Conservation (phyloP, 2,797 vertebrate genomes). For the Aeoliscus strigatus region DNA sequence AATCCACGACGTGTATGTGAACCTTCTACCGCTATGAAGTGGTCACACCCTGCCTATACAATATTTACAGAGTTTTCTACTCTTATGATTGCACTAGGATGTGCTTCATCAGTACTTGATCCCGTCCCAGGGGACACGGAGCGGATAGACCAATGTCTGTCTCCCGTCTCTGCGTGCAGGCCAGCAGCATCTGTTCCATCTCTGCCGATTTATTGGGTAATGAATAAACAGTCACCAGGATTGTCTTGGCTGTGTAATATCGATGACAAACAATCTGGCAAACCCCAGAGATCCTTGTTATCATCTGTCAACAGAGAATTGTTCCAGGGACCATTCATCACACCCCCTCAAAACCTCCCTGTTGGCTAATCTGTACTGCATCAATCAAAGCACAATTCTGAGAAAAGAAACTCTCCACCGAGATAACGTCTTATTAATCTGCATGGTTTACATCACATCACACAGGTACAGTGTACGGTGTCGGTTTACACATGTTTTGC, state of each 20-base stretch:
- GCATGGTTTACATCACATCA: too few relatives aligned
- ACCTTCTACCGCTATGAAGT: too few relatives aligned
- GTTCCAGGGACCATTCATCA: constrained; percentile 1
- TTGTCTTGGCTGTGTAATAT: constrained; percentile 33
- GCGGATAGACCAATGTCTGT: constrained; percentile 23
- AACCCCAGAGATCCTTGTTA: constrained; percentile 25
- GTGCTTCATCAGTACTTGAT: constrained; percentile 28
- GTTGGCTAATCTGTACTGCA: too few relatives aligned
- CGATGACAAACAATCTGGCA: constrained; percentile 32
- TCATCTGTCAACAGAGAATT: constrained; percentile 24
- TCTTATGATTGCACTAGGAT: constrained; percentile 9
- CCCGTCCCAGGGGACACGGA: constrained; percentile 21
- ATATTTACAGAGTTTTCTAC: constrained; percentile 2
- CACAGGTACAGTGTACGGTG: too few relatives aligned
- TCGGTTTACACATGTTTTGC: too few relatives aligned
- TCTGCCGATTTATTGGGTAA: constrained; percentile 35
- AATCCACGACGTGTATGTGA: too few relatives aligned
- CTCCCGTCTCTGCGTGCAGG: constrained; percentile 24
- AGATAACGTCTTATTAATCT: too few relatives aligned
- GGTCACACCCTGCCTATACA: too few relatives aligned
- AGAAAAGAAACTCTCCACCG: too few relatives aligned
- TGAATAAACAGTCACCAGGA: constrained; percentile 41
- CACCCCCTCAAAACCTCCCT: too few relatives aligned
- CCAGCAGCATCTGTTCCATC: constrained; percentile 45
- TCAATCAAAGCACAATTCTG: too few relatives aligned